A percentile compares a stretch with the other conserved stretches of the same genome.
These are phyloP conservation scores for Brachionus rubens DNA, from an alignment of 1,140 invertebrate genomes.

Conservation along the genomic window DNA sequence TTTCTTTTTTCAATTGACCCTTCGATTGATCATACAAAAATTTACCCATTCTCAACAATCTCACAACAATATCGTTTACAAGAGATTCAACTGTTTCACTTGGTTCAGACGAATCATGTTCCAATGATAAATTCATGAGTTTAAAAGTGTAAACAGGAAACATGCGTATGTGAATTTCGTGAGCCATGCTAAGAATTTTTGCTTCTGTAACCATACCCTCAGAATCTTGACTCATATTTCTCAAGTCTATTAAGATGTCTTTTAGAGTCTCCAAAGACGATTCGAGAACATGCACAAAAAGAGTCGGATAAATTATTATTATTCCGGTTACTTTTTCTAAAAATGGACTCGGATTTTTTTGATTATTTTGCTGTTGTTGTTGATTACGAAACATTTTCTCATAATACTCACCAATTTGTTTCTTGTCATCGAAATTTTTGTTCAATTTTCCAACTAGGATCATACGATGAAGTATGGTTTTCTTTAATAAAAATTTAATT, in stretches of 20 bases:
- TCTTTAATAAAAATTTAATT: not conserved
- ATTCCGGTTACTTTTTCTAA: slow-evolving; percentile 38
- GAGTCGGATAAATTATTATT: slow-evolving; percentile 34
- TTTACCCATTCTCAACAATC: slow-evolving; percentile 32
- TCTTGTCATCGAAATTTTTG: slow-evolving; percentile 25
- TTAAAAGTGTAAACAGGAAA: slow-evolving; percentile 34
- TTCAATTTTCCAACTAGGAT: slow-evolving; percentile 37
- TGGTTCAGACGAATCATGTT: slow-evolving; percentile 35
- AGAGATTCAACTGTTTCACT: slow-evolving; percentile 22
- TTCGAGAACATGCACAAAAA: slow-evolving; percentile 33
- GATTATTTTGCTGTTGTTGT: slow-evolving; percentile 25
- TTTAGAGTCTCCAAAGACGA: slow-evolving; percentile 31
- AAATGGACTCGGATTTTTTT: slow-evolving; percentile 11
- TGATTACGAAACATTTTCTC: slow-evolving; percentile 42
- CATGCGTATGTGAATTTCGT: slow-evolving; percentile 37
- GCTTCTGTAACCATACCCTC: slow-evolving; percentile 23
- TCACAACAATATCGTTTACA: slow-evolving; percentile 25
- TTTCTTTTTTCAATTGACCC: slow-evolving; percentile 30
- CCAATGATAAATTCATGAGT: slow-evolving; percentile 42
- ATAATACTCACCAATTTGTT: slow-evolving; percentile 40
- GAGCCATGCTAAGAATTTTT: slow-evolving; percentile 3
- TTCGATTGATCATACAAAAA: slow-evolving; percentile 41
- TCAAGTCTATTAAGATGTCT: slow-evolving; percentile 31
- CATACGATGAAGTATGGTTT: slow-evolving; percentile 30
- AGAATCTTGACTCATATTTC: not conserved